phyloP scores from a whole-genome alignment of 2,797 vertebrate species.

The Cryptoblepharus egeriae region DNA sequence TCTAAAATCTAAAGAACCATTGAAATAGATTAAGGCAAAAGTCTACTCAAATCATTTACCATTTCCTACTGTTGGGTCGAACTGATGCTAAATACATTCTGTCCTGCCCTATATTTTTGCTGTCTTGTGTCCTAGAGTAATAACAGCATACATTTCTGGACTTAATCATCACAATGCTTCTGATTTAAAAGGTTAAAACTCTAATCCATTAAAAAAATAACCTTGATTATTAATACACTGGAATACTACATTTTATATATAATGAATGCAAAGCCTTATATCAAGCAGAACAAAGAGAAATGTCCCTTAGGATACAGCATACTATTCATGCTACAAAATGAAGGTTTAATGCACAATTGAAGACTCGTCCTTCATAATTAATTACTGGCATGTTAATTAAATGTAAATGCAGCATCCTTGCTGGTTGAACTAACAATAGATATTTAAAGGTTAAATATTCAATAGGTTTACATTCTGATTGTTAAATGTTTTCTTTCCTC shows the following conservation, averaged over 20 bases:
- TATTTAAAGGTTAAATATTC: constrained; percentile 21
- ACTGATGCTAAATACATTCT: background rate
- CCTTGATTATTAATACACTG: background rate
- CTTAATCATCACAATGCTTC: background rate
- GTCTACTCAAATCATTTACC: background rate
- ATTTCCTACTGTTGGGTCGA: background rate
- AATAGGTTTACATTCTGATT: constrained; percentile 14
- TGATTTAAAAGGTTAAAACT: background rate
- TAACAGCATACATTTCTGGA: background rate
- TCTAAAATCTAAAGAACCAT: background rate
- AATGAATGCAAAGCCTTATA: background rate
- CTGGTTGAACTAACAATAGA: constrained; percentile 16
- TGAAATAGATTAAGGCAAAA: background rate
- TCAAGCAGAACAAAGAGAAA: background rate
- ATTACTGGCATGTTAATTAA: background rate
- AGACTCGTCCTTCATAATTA: background rate
- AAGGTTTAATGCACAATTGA: background rate
- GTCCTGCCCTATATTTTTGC: background rate
- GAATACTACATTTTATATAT: background rate
- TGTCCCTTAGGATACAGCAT: background rate
- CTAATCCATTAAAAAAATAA: background rate
- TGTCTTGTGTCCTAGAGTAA: background rate
- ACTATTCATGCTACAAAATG: background rate
- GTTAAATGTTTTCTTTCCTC: constrained; percentile 36
- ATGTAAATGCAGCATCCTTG: background rate